These are phyloP conservation scores for Cyclina sinensis DNA, from an alignment of 1,140 invertebrate species.

Conservation along the genomic window DNA sequence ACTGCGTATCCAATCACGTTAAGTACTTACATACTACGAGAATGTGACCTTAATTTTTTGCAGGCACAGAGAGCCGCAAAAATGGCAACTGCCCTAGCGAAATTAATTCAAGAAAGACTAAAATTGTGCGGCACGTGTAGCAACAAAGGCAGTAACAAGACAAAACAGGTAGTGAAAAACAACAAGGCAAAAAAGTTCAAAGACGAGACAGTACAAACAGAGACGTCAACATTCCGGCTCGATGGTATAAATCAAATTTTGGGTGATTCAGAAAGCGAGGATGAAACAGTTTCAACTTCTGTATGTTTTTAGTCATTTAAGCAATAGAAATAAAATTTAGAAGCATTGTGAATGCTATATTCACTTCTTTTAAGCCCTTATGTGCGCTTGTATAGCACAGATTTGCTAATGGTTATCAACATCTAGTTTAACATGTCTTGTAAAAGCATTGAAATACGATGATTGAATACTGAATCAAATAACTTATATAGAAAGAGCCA, in stretches of 20 bases:
- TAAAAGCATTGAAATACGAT: no score
- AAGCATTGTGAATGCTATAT: no score
- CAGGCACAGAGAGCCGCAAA: slow-evolving; percentile 36
- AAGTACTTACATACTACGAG: no score
- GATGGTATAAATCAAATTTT: background rate
- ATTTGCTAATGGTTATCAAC: no score
- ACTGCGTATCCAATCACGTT: no score
- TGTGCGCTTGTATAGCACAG: no score
- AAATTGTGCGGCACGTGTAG: background rate
- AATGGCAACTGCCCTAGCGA: background rate
- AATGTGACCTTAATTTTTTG: background rate
- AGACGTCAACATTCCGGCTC: slow-evolving; percentile 10
- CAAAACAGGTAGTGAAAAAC: slow-evolving; percentile 32
- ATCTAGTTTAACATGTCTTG: no score
- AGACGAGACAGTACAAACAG: background rate
- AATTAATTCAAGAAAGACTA: slow-evolving; percentile 8
- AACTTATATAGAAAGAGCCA: no score
- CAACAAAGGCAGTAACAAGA: background rate
- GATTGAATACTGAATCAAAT: no score
- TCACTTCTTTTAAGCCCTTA: no score
- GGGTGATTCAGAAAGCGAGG: background rate
- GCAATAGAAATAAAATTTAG: no score
- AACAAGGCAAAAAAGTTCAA: background rate
- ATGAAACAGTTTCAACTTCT: background rate
- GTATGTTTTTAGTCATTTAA: no score